A percentile compares a stretch with the other conserved stretches of the same genome.
Evolutionary conservation across 37 sponge, comb jelly and placozoan species (phyloP).

Genomic region (Halichondria panicea): DNA sequence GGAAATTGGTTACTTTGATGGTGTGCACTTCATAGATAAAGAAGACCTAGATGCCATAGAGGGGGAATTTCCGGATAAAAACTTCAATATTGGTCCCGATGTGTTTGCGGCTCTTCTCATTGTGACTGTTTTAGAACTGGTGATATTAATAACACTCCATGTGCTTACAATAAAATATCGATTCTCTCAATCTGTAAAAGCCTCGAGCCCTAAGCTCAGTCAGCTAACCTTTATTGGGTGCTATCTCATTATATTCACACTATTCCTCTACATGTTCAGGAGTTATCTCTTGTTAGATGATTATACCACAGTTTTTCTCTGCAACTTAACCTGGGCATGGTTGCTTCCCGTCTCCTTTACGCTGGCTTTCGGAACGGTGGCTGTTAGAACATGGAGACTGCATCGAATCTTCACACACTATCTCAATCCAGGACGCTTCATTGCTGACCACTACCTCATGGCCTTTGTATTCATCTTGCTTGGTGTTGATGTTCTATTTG

Average conservation of each 20-base stretch:
- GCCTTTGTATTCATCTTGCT: too few species aligned
- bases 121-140: background rate
- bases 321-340: too few species aligned
- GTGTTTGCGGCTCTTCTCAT: too few species aligned
- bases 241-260: background rate
- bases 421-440: conserved; percentile 11
- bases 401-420: conserved; percentile 28
- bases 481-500: too few species aligned
- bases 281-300: too few species aligned
- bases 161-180: background rate
- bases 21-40: background rate
- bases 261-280: background rate
- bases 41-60: background rate
- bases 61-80: background rate
- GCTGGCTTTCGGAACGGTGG: background rate
- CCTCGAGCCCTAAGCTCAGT: conserved; percentile 1
- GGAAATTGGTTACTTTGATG: background rate
- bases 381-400: conserved; percentile 20
- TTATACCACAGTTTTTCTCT: too few species aligned
- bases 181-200: background rate
- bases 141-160: background rate
- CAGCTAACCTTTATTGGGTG: conserved; percentile 18
- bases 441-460: background rate
- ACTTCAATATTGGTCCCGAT: too few species aligned
- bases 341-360: too few species aligned